A percentile compares a stretch with the other conserved stretches of the same genome.
phyloP scores from a whole-genome alignment of 92 coral and sea anemone species.

The Galaxea fascicularis region DNA sequence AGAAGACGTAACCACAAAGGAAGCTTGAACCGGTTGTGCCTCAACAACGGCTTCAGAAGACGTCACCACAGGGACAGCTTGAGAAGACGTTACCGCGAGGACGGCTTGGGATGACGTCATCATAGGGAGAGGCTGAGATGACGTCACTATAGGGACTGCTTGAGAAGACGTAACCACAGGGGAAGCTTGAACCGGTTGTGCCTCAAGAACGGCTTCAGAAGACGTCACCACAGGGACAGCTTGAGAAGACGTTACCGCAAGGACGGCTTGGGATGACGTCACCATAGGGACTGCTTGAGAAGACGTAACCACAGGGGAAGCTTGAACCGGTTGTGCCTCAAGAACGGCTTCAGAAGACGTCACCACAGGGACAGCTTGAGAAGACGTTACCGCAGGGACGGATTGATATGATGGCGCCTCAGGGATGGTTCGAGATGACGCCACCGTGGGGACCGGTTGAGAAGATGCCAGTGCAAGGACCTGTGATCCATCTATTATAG shows the following conservation, averaged over 20 bases:
- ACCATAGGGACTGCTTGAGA: neutral
- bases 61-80: neutral
- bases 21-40: too few species aligned
- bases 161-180: neutral
- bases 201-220: neutral
- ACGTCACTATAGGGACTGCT: neutral
- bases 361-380: neutral
- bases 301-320: neutral
- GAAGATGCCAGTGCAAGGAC: neutral
- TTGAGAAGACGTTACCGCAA: neutral
- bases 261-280: neutral
- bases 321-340: neutral
- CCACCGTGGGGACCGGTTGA: neutral
- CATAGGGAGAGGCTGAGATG: neutral
- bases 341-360: neutral
- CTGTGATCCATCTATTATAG: slow-evolving; percentile 17
- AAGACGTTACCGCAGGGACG: neutral
- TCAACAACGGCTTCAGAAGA: neutral
- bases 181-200: neutral
- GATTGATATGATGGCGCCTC: neutral
- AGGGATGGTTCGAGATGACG: neutral
- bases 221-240: neutral
- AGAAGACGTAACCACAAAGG: neutral
- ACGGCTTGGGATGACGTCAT: neutral
- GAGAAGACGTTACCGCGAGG: neutral